Conservation (phyloP, 2,888 invertebrate species). For the Doris montereyensis region DNA sequence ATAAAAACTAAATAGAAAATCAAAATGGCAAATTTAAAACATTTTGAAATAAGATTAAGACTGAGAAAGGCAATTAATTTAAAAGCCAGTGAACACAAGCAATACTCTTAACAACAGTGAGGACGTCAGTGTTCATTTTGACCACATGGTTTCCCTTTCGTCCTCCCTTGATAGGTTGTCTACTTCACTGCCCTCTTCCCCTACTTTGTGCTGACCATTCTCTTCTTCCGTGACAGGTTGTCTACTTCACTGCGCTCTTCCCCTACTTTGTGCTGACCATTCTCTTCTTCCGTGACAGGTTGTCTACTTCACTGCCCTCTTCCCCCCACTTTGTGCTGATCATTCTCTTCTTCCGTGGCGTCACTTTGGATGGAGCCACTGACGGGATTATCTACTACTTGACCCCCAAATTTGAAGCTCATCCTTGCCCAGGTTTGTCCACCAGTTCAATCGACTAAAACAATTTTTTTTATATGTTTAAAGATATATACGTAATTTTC, state of each 20-base stretch:
- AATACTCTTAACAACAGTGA: neutral
- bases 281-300: constrained; percentile 70
- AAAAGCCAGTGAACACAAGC: too few species aligned
- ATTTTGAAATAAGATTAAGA: neutral
- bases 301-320: constrained; percentile 70
- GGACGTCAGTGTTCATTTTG: neutral
- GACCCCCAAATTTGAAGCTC: constrained; percentile 67
- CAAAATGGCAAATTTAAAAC: too few species aligned
- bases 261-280: constrained; percentile 64
- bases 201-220: constrained; percentile 67
- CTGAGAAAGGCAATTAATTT: neutral
- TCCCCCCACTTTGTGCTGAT: constrained; percentile 69
- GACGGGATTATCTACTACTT: constrained; percentile 70
- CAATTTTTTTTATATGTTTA: neutral
- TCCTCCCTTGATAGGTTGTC: too few species aligned
- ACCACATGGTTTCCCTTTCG: too few species aligned
- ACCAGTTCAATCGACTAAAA: neutral
- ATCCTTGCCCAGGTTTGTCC: constrained; percentile 60
- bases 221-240: constrained; percentile 69
- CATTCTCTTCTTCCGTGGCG: constrained; percentile 69
- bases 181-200: constrained; percentile 71
- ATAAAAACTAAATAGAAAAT: too few species aligned
- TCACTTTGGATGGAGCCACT: constrained; percentile 66
- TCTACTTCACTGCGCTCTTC: neutral
- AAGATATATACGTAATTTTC: neutral